Evolutionary conservation across 2,888 invertebrate genomes (phyloP), one percentile per base, ranked within the genome.

Genomic region (Troilus luridus): DNA sequence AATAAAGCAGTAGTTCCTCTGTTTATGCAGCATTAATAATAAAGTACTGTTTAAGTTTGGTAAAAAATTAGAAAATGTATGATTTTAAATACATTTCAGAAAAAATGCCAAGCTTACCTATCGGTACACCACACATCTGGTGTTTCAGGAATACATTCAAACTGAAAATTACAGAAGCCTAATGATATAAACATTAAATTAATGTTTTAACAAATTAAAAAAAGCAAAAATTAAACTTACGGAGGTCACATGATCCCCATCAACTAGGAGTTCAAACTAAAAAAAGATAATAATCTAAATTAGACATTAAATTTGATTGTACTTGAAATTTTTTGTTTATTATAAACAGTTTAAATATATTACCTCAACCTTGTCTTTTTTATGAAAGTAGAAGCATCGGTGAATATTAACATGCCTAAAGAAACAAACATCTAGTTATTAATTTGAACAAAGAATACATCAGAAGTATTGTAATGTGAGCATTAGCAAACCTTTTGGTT

Each of bases 351-450:
- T 27, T 41, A 72, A 6, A 59, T 72, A 67, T 60, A 41, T 60
- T 90, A 92, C 92, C 91, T 92, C 92, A 91, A 92, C 92, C 89
- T 91, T 92, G 89, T 92, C 92, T 62, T 91, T 85, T 81, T 91
- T 90, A 89, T 91, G 91, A 72, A 89, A 88, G 58, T 92, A 92
- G 72, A 91, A 88, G 67, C 92, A 92, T 19, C 91, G 91, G 24
- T 91, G 91, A 59, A 92, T 88, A 41, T 90, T 88, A 88, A 91
- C 72, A 56, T 91, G 90, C 88, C 92, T 92, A 89, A 64, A 92
- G 92, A 81, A 54, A 81, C 59, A 21, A 90, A 19, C n/a, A 90
- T 72, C 8, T 24, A 24, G 12, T 11, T 58, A 11, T 58, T 14
- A 85, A 1, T 27, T 41, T 19, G 2, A n/a, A 21, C 19, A 56